Conservation (phyloP, 2,888 invertebrate genomes). For the Heteromyza rotundicornis region DNA sequence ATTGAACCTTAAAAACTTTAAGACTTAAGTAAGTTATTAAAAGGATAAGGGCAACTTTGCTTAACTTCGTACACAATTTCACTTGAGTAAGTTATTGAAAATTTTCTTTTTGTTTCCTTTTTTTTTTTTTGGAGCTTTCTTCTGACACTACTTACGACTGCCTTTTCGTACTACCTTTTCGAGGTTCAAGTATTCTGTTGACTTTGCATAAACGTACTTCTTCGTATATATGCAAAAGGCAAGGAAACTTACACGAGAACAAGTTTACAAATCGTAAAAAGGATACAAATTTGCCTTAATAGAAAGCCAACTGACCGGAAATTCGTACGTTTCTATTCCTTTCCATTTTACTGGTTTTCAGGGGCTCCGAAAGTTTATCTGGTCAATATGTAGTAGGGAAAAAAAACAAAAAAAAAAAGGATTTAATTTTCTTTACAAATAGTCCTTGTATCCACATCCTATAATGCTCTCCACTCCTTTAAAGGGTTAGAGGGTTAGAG, state of each 20-base stretch:
- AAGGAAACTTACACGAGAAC: background rate
- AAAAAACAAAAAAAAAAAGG: background rate
- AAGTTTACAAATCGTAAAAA: background rate
- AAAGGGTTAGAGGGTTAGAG: too few species aligned
- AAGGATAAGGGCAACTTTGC: background rate
- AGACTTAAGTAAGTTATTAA: constrained; percentile 40
- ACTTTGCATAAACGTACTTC: too few species aligned
- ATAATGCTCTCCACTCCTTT: too few species aligned
- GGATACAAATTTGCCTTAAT: constrained; percentile 15
- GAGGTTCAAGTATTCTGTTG: too few species aligned
- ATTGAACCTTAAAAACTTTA: constrained; percentile 40
- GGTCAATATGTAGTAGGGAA: too few species aligned
- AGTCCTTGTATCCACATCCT: too few species aligned
- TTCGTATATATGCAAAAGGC: too few species aligned
- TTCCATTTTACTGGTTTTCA: background rate
- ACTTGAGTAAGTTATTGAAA: background rate
- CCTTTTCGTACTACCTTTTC: too few species aligned
- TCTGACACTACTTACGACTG: too few species aligned
- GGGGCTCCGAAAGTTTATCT: too few species aligned
- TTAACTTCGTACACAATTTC: background rate
- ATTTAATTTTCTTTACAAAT: constrained; percentile 14
- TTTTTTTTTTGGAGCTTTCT: background rate
- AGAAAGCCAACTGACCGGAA: constrained; percentile 32
- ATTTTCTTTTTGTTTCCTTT: background rate
- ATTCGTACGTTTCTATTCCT: constrained; percentile 3